Percentiles rank a stretch among this genome's conserved stretches.
These are phyloP conservation scores for Eubasilissa splendida DNA, from an alignment of 2,888 invertebrate species.

Conservation along the genomic window DNA sequence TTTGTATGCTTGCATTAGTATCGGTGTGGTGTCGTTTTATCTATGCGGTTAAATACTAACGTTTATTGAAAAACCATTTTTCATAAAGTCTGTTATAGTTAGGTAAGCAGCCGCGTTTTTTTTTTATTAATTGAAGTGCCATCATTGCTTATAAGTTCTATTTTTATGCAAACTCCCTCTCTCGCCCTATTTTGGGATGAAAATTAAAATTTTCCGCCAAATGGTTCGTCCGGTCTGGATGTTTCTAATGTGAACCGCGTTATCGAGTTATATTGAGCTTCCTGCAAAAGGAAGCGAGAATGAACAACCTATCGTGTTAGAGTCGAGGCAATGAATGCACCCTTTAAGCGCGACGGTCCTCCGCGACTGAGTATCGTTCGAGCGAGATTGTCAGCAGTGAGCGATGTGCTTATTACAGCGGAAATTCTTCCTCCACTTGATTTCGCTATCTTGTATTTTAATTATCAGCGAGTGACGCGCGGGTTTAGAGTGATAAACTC, in stretches of 20 bases:
- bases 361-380: constrained; percentile 6
- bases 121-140: no score
- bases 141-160: no score
- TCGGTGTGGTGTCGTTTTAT: no score
- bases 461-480: constrained; percentile 20
- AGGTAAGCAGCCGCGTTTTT: no score
- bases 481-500: neutral
- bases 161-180: no score
- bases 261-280: neutral
- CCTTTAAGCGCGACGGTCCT: constrained; percentile 17
- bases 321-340: constrained; percentile 8
- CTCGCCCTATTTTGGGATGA: neutral
- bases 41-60: no score
- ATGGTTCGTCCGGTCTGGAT: neutral
- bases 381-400: constrained; percentile 23
- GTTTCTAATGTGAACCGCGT: neutral
- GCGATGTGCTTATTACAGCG: constrained; percentile 16
- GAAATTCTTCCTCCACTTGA: constrained; percentile 31
- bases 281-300: constrained; percentile 10
- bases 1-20: no score
- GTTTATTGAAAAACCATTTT: no score
- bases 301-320: constrained; percentile 7
- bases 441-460: constrained; percentile 35
- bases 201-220: neutral
- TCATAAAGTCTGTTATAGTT: no score